Conservation (phyloP, 2,113 vertebrate species). For the Uria aalge region DNA sequence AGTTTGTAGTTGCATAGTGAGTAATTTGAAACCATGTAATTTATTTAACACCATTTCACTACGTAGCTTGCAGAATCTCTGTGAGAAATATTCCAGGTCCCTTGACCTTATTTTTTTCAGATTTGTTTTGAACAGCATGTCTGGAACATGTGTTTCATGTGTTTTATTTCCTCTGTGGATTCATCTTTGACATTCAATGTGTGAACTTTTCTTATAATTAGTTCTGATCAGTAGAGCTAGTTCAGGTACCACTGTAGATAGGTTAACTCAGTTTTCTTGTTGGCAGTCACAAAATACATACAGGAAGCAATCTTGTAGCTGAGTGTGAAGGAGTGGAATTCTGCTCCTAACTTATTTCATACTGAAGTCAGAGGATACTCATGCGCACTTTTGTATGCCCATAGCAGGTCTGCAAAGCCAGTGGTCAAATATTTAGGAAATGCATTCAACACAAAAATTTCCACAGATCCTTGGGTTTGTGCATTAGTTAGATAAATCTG, state of each 20-base stretch:
- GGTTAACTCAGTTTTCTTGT: background rate
- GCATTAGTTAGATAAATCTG: background rate
- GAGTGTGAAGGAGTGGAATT: background rate
- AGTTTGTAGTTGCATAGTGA: background rate
- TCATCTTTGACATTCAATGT: constrained; percentile 39
- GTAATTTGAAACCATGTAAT: constrained; percentile 29
- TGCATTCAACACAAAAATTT: background rate
- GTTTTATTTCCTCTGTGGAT: constrained; percentile 46
- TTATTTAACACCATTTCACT: background rate
- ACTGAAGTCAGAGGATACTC: background rate
- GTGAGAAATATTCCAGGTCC: constrained; percentile 24
- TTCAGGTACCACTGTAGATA: background rate
- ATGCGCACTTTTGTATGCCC: background rate
- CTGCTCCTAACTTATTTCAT: background rate
- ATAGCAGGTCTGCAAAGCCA: background rate
- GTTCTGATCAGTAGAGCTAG: constrained; percentile 34
- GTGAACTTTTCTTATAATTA: constrained; percentile 36
- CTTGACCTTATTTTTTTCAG: constrained; percentile 24
- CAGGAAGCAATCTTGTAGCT: background rate
- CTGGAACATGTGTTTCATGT: constrained; percentile 42
- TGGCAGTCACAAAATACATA: background rate
- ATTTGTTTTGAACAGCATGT: constrained; percentile 30
- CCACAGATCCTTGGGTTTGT: background rate
- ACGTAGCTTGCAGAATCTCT: constrained; percentile 30
- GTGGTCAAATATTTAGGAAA: background rate